Percentiles rank a stretch among this genome's conserved stretches.
These are phyloP conservation scores for Zeuzera pyrina DNA, from an alignment of 2,888 invertebrate genomes.

Conservation along the genomic window DNA sequence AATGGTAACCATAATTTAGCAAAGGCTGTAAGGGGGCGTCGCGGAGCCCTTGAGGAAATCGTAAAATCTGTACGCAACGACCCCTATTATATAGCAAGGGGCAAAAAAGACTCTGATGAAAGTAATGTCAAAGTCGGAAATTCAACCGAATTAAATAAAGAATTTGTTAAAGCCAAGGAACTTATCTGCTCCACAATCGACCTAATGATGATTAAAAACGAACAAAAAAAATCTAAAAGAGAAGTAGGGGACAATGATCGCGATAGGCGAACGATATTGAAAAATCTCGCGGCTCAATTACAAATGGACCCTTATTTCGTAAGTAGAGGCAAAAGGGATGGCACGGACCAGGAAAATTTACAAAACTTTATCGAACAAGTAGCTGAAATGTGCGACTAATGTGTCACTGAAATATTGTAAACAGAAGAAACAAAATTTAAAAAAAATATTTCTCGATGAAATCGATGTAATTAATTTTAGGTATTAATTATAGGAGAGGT, in stretches of 20 bases:
- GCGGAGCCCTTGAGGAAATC: slow-evolving; percentile 55
- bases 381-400: slow-evolving; percentile 38
- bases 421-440: background rate
- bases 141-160: slow-evolving; percentile 21
- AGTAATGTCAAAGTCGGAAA: slow-evolving; percentile 22
- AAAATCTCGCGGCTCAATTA: slow-evolving; percentile 53
- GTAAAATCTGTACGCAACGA: slow-evolving; percentile 62
- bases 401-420: background rate
- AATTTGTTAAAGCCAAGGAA: slow-evolving; percentile 40
- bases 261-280: slow-evolving; percentile 48
- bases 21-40: slow-evolving; percentile 42
- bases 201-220: slow-evolving; percentile 28
- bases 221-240: slow-evolving; percentile 36
- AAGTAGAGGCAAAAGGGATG: slow-evolving; percentile 54
- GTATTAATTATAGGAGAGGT: too few species aligned
- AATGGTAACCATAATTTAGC: slow-evolving; percentile 25
- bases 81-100: slow-evolving; percentile 67
- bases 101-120: slow-evolving; percentile 47
- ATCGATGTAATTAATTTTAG: too few species aligned
- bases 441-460: too few species aligned
- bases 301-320: slow-evolving; percentile 62
- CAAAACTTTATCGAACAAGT: slow-evolving; percentile 43
- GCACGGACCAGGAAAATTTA: slow-evolving; percentile 24
- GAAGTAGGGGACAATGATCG: slow-evolving; percentile 44
- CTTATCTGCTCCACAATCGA: slow-evolving; percentile 50